phyloP scores from a whole-genome alignment of 1,140 invertebrate species.

The Aphidius ervi region DNA sequence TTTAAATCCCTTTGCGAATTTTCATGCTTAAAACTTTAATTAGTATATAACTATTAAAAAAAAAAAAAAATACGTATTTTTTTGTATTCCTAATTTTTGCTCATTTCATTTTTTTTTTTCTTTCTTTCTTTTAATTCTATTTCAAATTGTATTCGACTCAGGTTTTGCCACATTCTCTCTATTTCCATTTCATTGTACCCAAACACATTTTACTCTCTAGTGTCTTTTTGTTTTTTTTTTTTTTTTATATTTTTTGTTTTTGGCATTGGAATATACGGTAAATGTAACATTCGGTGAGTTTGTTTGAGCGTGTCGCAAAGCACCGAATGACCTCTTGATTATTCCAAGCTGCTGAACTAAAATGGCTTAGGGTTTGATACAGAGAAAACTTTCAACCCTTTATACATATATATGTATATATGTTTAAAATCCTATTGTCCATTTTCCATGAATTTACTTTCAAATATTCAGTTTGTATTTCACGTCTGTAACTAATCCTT shows the following conservation, averaged over 20 bases:
- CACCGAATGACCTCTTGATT: constrained; percentile 29
- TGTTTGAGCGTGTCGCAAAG: constrained; percentile 13
- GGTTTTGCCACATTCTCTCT: neutral
- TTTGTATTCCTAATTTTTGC: constrained; percentile 4
- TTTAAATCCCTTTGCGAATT: neutral
- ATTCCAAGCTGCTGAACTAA: constrained; percentile 24
- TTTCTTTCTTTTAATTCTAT: constrained; percentile 5
- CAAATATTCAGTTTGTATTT: no score
- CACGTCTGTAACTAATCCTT: no score
- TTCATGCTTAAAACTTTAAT: constrained; percentile 9
- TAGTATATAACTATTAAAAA: neutral
- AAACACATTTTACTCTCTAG: constrained; percentile 3
- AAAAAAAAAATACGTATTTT: no score
- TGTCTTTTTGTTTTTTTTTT: no score
- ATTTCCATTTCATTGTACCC: constrained; percentile 22
- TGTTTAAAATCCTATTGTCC: constrained; percentile 17
- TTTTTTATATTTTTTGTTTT: no score
- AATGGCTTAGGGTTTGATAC: constrained; percentile 16
- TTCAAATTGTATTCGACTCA: no score
- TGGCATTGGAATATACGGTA: constrained; percentile 1
- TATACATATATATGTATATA: neutral
- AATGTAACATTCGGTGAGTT: constrained; percentile 18
- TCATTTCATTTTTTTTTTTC: constrained; percentile 21
- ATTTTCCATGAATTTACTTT: constrained; percentile 8
- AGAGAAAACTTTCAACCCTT: constrained; percentile 17